Evolutionary conservation across 2,797 vertebrate species (phyloP), one percentile per base, ranked within the genome.

Genomic region (Crenuchus spilurus): DNA sequence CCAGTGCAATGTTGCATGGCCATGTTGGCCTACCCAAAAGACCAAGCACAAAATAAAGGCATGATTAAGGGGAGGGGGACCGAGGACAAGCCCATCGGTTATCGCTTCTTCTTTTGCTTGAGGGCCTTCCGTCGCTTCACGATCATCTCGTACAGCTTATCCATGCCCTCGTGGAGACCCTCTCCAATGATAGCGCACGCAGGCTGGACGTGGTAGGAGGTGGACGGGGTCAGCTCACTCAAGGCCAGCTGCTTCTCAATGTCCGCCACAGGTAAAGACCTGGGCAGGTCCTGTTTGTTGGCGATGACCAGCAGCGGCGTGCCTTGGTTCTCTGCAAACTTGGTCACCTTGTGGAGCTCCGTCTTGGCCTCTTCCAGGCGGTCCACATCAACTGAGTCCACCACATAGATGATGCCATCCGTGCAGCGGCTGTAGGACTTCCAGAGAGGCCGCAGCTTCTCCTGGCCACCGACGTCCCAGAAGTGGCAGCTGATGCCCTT

Each of bases 361-460:
- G 96, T 94, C 76, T 95, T 96, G 80, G 96, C 97, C 83, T 98
- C 97, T 88, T 98, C 97, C 83, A 99, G 89, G 65, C 97, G 85
- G 84, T 98, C 97, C 22, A 95, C 94, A 79, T 99, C 97, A 83
- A 98, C 97, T 0, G 97, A 99, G 92, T 99, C 97, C 93, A 99
- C 97, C 84, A 99, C 97, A 84, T 97, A 99, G 84, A 99, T 98
- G 89, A 99, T 98, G 62, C 97, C 97, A 77, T 98, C 97, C 42
- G 97, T 97, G 88, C 97, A 97, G 78, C 97, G 95, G 87, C 96
- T 98, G 90, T 99, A 99, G n/a, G 97, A 96, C 81, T 98, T 98
- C 97, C 97, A 99, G 42, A 99, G 92, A 28, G 97, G 97, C 75
- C 97, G 91, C 86, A 99, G 94, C 91, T 98, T 98, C 93, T 98